Conservation (phyloP, 2,797 vertebrate species). For the Neosalanx taihuensis region DNA sequence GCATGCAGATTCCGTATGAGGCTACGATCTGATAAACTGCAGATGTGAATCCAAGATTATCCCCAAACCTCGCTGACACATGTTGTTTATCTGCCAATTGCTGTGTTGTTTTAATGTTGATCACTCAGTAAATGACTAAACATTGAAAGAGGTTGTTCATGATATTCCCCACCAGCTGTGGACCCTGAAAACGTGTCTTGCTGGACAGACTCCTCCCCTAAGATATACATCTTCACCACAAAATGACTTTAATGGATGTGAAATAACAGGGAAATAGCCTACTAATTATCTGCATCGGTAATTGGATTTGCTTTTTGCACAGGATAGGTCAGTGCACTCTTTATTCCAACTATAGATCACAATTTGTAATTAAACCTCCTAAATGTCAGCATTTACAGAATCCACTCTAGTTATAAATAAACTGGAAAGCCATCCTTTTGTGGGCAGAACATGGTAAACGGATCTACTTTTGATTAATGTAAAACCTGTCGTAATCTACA, state of each 20-base stretch:
- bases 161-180: not conserved
- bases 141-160: not conserved
- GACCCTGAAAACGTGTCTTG: not conserved
- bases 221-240: not conserved
- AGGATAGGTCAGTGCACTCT: not conserved
- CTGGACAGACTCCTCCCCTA: not conserved
- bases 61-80: not conserved
- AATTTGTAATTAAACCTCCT: not conserved
- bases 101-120: not conserved
- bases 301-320: not conserved
- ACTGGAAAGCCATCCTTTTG: not conserved
- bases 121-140: not conserved
- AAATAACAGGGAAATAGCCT: not conserved
- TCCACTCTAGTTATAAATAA: not conserved
- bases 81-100: not conserved
- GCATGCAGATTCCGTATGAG: constrained; percentile 54
- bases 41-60: not conserved
- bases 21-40: constrained; percentile 29
- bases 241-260: not conserved
- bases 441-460: not conserved
- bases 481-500: not conserved
- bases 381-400: not conserved
- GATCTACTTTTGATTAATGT: not conserved
- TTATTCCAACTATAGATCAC: not conserved
- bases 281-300: not conserved